Base-by-base conservation (phyloP, 2,888 invertebrate genomes). In the Dasysyrphus albostriatus region DNA sequence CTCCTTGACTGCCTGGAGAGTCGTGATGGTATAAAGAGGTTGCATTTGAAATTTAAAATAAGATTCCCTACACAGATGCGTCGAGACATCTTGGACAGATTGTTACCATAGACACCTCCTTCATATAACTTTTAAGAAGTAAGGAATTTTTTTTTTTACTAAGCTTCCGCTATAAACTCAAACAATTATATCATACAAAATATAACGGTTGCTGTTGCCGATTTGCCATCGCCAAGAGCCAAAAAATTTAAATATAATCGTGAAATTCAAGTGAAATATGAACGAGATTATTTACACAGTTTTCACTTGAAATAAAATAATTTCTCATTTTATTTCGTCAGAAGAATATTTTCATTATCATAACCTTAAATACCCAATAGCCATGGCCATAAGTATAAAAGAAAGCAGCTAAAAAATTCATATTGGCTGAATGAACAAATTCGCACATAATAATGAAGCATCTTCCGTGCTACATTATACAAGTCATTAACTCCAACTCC, bases 381-480 rank as follows among this genome's bases (percentile, higher is more conserved):
- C n/a, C 49, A 59, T 34, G 3, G 6, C 9, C 14, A 42, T 29
- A 44, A 63, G 10, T 24, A 49, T 19, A 19, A 54, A 69, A 42
- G 5, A 39, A 49, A 42, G 37, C 19, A 49, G 54, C 54, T 54
- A 4, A 69, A 69, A 69, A 54, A 69, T 69, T 69, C 54, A 69
- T 69, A 54, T 69, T 16, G 39, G 54, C 39, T 69, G 39, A 69
- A 51, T 69, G 19, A 42, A 54, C 73, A 54, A 74, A 74, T 78
- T 83, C 16, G 3, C 81, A 77, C 76, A 81, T 69, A 77, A 85
- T 63, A 81, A 85, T 77, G 61, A 85, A 74, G 69, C 81, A 69
- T 77, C 24, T 77, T 78, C 56, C 39, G 78, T 58, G 61, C 73
- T 49, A 69, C 69, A 82, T 85, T 85, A 85, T 74, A 74, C 78